Evolutionary conservation across 2,888 invertebrate species (phyloP).

Genomic region (Sarcophaga carnaria): DNA sequence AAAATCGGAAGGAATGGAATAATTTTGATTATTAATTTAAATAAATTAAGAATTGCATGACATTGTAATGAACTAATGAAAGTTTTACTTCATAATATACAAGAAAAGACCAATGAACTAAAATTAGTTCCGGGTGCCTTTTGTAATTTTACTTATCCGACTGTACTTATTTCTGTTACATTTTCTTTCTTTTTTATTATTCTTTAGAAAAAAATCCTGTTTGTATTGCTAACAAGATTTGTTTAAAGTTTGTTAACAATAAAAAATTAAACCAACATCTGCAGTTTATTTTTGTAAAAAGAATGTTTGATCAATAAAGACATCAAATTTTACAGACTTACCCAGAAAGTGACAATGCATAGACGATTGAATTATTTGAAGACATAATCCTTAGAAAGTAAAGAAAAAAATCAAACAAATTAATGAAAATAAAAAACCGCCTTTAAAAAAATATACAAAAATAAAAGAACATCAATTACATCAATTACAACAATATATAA

Average conservation of each 20-base stretch:
- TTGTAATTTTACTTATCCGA: no score
- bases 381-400: neutral
- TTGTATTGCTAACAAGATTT: constrained; percentile 60
- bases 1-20: no score
- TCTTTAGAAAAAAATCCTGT: constrained; percentile 24
- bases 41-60: no score
- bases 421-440: constrained; percentile 65
- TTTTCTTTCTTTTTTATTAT: constrained; percentile 7
- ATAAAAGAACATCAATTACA: constrained; percentile 38
- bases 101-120: no score
- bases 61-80: no score
- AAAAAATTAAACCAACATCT: constrained; percentile 35
- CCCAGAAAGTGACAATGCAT: neutral
- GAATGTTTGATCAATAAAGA: constrained; percentile 9
- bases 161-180: no score
- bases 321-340: neutral
- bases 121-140: no score
- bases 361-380: neutral
- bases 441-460: constrained; percentile 48
- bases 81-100: no score
- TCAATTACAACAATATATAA: constrained; percentile 61
- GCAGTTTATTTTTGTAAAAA: constrained; percentile 39
- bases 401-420: constrained; percentile 42
- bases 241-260: constrained; percentile 25
- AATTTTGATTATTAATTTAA: no score